A percentile compares a stretch with the other conserved stretches of the same genome.
Conservation (phyloP, 2,888 invertebrate genomes). For the Papilio elwesi region DNA sequence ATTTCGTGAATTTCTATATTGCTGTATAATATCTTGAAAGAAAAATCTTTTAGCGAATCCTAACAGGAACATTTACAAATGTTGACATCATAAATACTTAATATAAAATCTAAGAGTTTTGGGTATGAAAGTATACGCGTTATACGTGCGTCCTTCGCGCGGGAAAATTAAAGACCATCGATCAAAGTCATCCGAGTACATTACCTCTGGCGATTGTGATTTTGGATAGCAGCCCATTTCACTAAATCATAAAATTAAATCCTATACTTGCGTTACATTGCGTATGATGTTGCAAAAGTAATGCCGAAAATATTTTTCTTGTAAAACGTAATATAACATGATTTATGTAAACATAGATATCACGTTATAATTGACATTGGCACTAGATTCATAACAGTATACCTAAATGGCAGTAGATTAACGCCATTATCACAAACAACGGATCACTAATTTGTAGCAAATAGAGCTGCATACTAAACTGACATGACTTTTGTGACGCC, state of each 20-base stretch:
- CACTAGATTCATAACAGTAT: too few species aligned
- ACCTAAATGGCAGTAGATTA: not conserved
- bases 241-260: conserved; percentile 18
- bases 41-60: not conserved
- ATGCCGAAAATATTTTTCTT: not conserved
- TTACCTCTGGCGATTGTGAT: conserved; percentile 44
- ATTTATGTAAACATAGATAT: not conserved
- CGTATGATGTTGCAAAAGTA: conserved; percentile 19
- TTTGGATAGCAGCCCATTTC: conserved; percentile 27
- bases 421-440: not conserved
- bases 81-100: not conserved
- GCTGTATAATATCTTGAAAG: not conserved
- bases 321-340: not conserved
- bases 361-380: too few species aligned
- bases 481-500: not conserved
- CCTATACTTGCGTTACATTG: conserved; percentile 25
- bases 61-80: not conserved
- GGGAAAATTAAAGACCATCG: conserved; percentile 50
- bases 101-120: conserved; percentile 8
- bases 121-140: conserved; percentile 14
- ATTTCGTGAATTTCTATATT: not conserved
- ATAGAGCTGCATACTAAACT: not conserved
- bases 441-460: not conserved
- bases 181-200: conserved; percentile 60
- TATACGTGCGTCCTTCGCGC: conserved; percentile 26